phyloP scores from a whole-genome alignment of 2,888 invertebrate genomes.

The Drosophila maculinotata region DNA sequence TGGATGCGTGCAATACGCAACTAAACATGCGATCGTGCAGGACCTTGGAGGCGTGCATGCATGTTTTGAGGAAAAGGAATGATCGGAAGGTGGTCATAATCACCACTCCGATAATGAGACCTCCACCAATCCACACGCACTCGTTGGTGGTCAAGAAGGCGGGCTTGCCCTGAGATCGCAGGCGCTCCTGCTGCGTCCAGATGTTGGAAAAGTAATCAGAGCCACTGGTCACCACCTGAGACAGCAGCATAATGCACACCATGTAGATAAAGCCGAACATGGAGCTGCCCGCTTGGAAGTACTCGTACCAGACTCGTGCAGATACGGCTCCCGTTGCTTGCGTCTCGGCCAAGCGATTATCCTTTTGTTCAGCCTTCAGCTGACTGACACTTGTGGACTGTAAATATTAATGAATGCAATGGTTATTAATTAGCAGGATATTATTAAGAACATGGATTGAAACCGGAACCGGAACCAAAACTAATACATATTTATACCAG shows the following conservation, averaged over 20 bases:
- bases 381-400: constrained; percentile 65
- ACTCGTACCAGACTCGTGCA: constrained; percentile 84
- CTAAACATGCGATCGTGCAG: constrained; percentile 94
- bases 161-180: constrained; percentile 75
- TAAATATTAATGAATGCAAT: neutral
- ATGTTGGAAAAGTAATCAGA: constrained; percentile 88
- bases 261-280: constrained; percentile 85
- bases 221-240: constrained; percentile 87
- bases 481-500: too few species aligned
- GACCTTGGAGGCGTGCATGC: constrained; percentile 90
- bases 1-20: constrained; percentile 90
- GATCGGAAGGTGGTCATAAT: constrained; percentile 87
- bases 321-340: constrained; percentile 85
- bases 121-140: constrained; percentile 84
- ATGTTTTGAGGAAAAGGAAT: constrained; percentile 89
- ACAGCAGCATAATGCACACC: constrained; percentile 85
- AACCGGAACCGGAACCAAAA: too few species aligned
- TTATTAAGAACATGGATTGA: too few species aligned
- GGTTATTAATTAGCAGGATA: neutral
- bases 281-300: constrained; percentile 86
- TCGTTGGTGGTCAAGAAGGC: constrained; percentile 81
- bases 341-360: constrained; percentile 79
- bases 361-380: constrained; percentile 56
- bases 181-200: constrained; percentile 86
- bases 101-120: constrained; percentile 83